These are phyloP conservation scores for Lacanobia wlatinum DNA, from an alignment of 2,888 invertebrate genomes.

Conservation along the genomic window DNA sequence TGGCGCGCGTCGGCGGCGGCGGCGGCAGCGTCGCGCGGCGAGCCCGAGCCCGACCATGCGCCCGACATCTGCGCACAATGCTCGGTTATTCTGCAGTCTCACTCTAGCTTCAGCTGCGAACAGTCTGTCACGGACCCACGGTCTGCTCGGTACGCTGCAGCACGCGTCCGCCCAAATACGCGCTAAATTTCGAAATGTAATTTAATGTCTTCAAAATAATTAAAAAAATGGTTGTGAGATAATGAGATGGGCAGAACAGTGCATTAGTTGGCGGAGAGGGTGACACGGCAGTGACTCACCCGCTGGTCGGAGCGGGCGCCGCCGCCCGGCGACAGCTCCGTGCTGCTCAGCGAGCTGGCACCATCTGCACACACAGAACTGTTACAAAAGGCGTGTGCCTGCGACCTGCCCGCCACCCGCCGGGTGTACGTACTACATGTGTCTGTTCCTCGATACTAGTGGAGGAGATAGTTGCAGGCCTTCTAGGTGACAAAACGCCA, in stretches of 20 bases:
- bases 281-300: slow-evolving; percentile 43
- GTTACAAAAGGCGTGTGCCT: not conserved
- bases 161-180: too few species aligned
- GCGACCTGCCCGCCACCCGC: not conserved
- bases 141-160: not conserved
- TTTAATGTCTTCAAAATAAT: too few species aligned
- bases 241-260: not conserved
- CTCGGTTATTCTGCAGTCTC: slow-evolving; percentile 2
- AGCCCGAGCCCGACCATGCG: slow-evolving; percentile 15
- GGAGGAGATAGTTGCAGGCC: not conserved
- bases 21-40: slow-evolving; percentile 74
- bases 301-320: slow-evolving; percentile 55
- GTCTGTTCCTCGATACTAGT: too few species aligned
- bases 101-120: slow-evolving; percentile 2
- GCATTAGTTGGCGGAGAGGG: not conserved
- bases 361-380: slow-evolving; percentile 45
- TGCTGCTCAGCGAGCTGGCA: slow-evolving; percentile 49
- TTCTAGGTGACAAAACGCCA: not conserved
- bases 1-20: slow-evolving; percentile 76
- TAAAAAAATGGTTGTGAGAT: too few species aligned
- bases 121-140: slow-evolving; percentile 10
- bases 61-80: slow-evolving; percentile 52
- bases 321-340: slow-evolving; percentile 53
- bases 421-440: not conserved
- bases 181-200: too few species aligned